These are phyloP conservation scores for Pteruthius melanotis DNA, from an alignment of 2,113 vertebrate genomes.

Conservation along the genomic window DNA sequence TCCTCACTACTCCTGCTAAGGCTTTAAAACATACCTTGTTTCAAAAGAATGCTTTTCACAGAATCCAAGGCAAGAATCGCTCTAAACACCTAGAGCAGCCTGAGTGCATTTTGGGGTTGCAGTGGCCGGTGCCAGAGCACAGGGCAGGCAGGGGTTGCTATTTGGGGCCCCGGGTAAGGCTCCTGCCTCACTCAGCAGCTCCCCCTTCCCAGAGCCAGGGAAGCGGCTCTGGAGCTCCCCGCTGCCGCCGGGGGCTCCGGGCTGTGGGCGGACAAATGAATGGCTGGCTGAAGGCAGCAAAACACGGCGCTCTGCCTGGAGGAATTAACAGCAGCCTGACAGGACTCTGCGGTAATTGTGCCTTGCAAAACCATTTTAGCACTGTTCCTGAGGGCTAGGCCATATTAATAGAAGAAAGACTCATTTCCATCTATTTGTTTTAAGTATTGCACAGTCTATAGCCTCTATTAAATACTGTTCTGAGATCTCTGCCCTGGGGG, in stretches of 20 bases:
- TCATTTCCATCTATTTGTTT: constrained; percentile 52
- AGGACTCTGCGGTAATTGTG: constrained; percentile 38
- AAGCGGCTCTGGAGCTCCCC: not conserved
- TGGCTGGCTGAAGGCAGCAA: constrained; percentile 49
- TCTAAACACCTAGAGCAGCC: not conserved
- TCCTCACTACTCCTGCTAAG: not conserved
- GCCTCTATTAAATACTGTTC: not conserved
- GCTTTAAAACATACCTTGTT: not conserved
- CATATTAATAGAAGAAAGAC: constrained; percentile 29
- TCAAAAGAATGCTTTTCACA: not conserved
- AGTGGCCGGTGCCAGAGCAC: not conserved
- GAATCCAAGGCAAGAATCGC: not conserved
- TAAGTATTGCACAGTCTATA: not conserved
- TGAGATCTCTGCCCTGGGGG: constrained; percentile 33
- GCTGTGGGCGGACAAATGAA: constrained; percentile 61
- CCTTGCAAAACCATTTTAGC: constrained; percentile 12
- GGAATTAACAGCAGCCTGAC: constrained; percentile 38
- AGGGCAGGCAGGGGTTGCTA: not conserved
- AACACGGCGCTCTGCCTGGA: not conserved
- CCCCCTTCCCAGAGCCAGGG: not conserved
- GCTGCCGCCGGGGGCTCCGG: constrained; percentile 6
- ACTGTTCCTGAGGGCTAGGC: constrained; percentile 14
- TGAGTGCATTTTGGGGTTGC: not conserved
- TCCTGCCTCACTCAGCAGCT: not conserved
- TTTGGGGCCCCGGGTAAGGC: not conserved